Percentiles rank a stretch among this genome's conserved stretches.
These are phyloP conservation scores for Tiliacea citrago DNA, from an alignment of 2,888 invertebrate species.

Conservation along the genomic window DNA sequence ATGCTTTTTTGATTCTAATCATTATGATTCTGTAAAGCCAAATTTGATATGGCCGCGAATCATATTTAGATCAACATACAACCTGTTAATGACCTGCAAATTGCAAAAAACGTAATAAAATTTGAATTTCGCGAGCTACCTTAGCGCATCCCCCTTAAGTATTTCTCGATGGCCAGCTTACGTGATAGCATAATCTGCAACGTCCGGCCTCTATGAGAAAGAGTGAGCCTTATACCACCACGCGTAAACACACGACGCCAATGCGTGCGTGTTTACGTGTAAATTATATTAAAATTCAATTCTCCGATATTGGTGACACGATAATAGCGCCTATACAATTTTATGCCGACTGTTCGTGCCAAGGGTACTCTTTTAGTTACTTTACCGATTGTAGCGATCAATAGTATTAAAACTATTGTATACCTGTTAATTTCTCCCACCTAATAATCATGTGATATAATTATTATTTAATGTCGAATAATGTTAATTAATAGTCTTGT, in stretches of 20 bases:
- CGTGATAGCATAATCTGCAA: not conserved
- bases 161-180: not conserved
- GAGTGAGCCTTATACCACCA: too few species aligned
- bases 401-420: slow-evolving; percentile 8
- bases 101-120: too few species aligned
- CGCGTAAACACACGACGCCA: too few species aligned
- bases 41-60: too few species aligned
- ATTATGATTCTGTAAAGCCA: too few species aligned
- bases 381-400: slow-evolving; percentile 2
- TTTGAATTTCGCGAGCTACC: too few species aligned
- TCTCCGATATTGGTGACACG: not conserved
- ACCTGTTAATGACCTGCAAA: too few species aligned
- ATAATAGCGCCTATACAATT: too few species aligned
- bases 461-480: slow-evolving; percentile 45
- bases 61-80: too few species aligned
- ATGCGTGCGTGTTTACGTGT: too few species aligned
- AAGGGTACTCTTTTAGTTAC: not conserved
- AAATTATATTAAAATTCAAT: not conserved
- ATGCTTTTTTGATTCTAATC: too few species aligned
- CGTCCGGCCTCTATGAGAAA: too few species aligned
- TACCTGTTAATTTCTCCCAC: slow-evolving; percentile 64
- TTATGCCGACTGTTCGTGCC: not conserved
- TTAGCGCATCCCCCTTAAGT: not conserved
- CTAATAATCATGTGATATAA: slow-evolving; percentile 73
- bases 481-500: slow-evolving; percentile 48